These are phyloP conservation scores for Nysson spinosus DNA, from an alignment of 2,888 invertebrate genomes.

Conservation along the genomic window DNA sequence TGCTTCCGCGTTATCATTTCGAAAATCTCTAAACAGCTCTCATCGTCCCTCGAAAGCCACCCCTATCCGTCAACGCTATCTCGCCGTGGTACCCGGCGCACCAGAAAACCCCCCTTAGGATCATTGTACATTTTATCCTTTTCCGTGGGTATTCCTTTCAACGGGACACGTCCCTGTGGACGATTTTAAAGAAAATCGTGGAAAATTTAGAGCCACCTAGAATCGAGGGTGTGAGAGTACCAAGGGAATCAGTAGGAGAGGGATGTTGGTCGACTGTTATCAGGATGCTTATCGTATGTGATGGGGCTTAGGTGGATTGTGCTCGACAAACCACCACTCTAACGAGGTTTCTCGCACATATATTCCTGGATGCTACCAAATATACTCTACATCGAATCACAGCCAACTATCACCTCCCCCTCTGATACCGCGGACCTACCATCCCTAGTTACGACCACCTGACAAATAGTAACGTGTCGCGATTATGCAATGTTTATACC, in stretches of 20 bases:
- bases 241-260: slow-evolving; percentile 31
- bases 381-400: slow-evolving; percentile 54
- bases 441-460: slow-evolving; percentile 54
- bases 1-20: slow-evolving; percentile 60
- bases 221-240: slow-evolving; percentile 20
- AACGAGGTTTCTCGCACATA: slow-evolving; percentile 37
- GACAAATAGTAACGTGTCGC: slow-evolving; percentile 71
- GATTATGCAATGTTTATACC: slow-evolving; percentile 64
- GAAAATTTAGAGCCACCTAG: slow-evolving; percentile 73
- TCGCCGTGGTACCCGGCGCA: slow-evolving; percentile 48
- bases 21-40: slow-evolving; percentile 71
- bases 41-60: slow-evolving; percentile 43
- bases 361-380: slow-evolving; percentile 44
- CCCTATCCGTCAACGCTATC: slow-evolving; percentile 74
- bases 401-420: slow-evolving; percentile 44
- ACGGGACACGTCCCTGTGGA: slow-evolving; percentile 35
- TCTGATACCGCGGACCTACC: slow-evolving; percentile 39
- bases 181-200: slow-evolving; percentile 73
- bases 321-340: slow-evolving; percentile 39
- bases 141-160: slow-evolving; percentile 45
- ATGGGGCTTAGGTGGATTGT: slow-evolving; percentile 74
- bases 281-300: slow-evolving; percentile 75
- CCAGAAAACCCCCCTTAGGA: slow-evolving; percentile 28
- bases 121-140: slow-evolving; percentile 64
- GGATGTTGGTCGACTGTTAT: slow-evolving; percentile 66